Conservation (phyloP, 35 echinoderm and acorn worm genomes). For the Eucidaris tribuloides region DNA sequence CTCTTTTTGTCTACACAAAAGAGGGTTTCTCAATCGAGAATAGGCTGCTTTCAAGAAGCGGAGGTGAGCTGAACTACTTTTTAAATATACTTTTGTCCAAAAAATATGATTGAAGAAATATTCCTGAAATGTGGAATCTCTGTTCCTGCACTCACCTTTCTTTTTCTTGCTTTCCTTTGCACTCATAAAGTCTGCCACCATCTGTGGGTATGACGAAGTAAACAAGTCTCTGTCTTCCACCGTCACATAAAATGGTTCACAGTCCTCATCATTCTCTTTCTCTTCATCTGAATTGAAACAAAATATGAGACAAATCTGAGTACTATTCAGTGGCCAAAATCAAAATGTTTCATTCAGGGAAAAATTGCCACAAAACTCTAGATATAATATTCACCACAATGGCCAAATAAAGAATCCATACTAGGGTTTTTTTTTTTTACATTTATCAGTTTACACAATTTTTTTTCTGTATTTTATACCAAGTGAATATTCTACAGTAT, state of each 20-base stretch:
- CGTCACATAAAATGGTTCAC: neutral
- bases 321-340: neutral
- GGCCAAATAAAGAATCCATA: neutral
- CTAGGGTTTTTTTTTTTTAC: neutral
- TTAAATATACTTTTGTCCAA: neutral
- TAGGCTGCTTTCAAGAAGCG: too few species aligned
- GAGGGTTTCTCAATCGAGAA: too few species aligned
- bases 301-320: neutral
- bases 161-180: conserved; percentile 33
- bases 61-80: too few species aligned
- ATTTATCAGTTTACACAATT: neutral
- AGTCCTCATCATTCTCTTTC: conserved; percentile 32
- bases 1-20: neutral
- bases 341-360: neutral
- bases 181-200: conserved; percentile 21
- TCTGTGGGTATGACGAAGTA: neutral
- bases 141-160: neutral
- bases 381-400: neutral
- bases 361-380: neutral
- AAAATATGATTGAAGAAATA: neutral
- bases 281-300: conserved; percentile 14
- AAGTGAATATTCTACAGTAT: too few species aligned
- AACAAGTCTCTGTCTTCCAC: conserved; percentile 48
- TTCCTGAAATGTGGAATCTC: neutral
- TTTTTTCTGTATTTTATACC: too few species aligned